phyloP scores from a whole-genome alignment of 2,113 vertebrate genomes.

The Monopterus albus region DNA sequence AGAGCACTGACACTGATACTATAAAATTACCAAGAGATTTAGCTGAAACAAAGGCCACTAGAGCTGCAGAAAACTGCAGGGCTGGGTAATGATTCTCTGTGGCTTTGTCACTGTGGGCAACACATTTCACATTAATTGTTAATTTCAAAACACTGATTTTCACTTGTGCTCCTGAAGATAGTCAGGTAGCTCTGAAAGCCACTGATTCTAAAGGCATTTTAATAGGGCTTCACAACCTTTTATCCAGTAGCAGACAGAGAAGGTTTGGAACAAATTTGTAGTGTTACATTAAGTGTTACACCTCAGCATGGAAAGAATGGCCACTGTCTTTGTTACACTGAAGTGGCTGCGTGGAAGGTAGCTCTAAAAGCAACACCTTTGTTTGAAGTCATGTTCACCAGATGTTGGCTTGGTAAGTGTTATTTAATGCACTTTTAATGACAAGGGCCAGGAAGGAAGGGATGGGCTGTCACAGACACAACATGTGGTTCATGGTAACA shows the following conservation, averaged over 20 bases:
- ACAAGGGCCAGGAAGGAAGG: conserved; percentile 74
- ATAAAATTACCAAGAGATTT: no score
- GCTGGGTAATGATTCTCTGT: not conserved
- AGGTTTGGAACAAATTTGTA: conserved; percentile 56
- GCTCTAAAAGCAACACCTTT: conserved; percentile 63
- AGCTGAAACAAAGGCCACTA: not conserved
- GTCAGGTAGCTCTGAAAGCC: not conserved
- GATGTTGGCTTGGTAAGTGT: conserved; percentile 68
- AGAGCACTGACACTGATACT: not conserved
- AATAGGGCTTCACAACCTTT: conserved; percentile 1
- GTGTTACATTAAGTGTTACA: conserved; percentile 45
- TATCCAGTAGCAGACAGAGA: conserved; percentile 66
- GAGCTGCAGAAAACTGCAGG: not conserved
- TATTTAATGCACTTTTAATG: conserved; percentile 75
- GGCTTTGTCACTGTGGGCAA: not conserved
- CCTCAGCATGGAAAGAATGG: conserved; percentile 62
- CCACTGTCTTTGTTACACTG: conserved; percentile 60
- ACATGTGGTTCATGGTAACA: conserved; percentile 52
- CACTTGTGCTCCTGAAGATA: not conserved
- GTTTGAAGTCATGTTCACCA: conserved; percentile 64
- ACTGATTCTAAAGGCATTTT: not conserved
- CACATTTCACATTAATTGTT: not conserved
- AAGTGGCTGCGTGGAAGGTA: conserved; percentile 68
- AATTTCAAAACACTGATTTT: no score
- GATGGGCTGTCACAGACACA: conserved; percentile 34